Conservation (phyloP, 2,888 invertebrate genomes). For the Ophonus ardosiacus region DNA sequence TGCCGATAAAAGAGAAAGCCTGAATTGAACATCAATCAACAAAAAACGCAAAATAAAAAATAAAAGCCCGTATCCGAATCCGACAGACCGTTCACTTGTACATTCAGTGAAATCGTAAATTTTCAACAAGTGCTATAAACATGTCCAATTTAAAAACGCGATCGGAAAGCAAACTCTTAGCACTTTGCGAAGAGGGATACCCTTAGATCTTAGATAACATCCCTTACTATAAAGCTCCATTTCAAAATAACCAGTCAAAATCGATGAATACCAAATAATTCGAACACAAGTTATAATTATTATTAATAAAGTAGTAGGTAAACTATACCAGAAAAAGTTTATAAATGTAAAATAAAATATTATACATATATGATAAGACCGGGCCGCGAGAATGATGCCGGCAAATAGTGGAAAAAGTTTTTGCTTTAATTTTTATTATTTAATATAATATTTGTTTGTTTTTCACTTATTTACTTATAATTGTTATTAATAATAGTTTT, state of each 20-base stretch:
- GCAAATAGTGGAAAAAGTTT: no score
- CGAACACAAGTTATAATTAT: no score
- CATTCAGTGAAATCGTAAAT: conserved; percentile 44
- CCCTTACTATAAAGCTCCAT: not conserved
- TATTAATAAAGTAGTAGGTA: no score
- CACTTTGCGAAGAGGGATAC: conserved; percentile 3
- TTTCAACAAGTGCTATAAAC: conserved; percentile 47
- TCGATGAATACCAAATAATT: not conserved
- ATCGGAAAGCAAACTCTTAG: conserved; percentile 44
- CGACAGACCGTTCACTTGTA: conserved; percentile 42
- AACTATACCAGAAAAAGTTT: no score
- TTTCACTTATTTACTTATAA: no score
- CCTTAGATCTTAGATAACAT: not conserved
- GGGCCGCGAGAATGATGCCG: no score
- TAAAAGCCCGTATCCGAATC: conserved; percentile 36
- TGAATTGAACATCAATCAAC: conserved; percentile 46
- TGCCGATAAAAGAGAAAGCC: conserved; percentile 45
- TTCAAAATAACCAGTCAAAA: not conserved
- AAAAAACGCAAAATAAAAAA: conserved; percentile 48
- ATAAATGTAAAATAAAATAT: no score
- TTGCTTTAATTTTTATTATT: no score
- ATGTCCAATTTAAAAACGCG: conserved; percentile 44
- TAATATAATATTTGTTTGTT: no score
- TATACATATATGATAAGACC: no score
- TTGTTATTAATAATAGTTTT: no score